Evolutionary conservation across 2,888 invertebrate species (phyloP), one percentile per base, ranked within the genome.

Genomic region (Caenorhabditis sp.): DNA sequence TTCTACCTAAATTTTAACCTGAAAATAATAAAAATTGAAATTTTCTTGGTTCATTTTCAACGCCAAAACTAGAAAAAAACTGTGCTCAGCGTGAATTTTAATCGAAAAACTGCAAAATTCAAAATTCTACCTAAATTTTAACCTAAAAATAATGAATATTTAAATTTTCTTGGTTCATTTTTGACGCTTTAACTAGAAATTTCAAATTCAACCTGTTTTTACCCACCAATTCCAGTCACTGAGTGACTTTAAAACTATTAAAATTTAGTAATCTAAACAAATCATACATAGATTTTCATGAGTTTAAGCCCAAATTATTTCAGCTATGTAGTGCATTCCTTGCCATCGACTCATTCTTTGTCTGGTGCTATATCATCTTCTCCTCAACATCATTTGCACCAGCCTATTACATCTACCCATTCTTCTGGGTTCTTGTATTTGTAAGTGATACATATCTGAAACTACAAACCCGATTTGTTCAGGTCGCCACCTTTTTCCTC

Each of bases 401-500:
- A 1, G 80, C 77, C 17, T 79, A 83, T 56, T 76, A 77, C 54
- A 59, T 82, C 17, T 86, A 83, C 73, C 86, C 86, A 1, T 60
- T 73, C 38, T 60, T 83, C 20, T 78, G 82, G 67, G 74, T 76
- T n/a, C 14, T 81, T 4, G 79, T 81, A 59, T 81, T 78, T 70
- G 84, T 84, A 43, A 72, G 83, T 49, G 23, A 56, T n/a, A 58
- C 25, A 10, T 31, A 31, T 31, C n/a, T 43, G 43, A 43, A 7
- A 43, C 43, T 10, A 43, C 36, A 36, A 36, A 36, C 5, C 10
- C 10, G 36, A 36, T 36, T 36, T 36, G 36, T 43, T 61, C 67
- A 85, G 85, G 59, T 66, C 14, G 71, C 74, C n/a, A 73, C 81
- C 14, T 66, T 79, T 10, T 31, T 79, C 12, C 57, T 95, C 70